These are phyloP conservation scores for Acrocephalus arundinaceus DNA, from an alignment of 2,113 vertebrate genomes.

Conservation along the genomic window DNA sequence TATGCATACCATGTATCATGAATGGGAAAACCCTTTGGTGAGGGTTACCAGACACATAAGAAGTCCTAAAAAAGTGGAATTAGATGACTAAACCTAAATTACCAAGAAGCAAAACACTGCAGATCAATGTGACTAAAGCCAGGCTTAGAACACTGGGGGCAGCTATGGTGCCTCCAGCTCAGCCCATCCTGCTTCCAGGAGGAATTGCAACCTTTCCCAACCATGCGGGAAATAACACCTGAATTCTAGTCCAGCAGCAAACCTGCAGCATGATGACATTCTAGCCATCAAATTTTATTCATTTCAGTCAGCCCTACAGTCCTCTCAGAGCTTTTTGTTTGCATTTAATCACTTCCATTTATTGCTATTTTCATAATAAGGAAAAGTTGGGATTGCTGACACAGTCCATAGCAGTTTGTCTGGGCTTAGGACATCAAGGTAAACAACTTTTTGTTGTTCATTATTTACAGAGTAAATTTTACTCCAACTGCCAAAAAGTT, in stretches of 20 bases:
- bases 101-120: background rate
- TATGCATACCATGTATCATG: background rate
- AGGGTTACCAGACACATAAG: background rate
- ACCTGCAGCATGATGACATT: background rate
- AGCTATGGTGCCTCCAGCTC: background rate
- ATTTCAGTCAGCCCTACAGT: background rate
- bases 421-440: background rate
- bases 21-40: background rate
- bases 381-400: background rate
- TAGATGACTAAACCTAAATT: background rate
- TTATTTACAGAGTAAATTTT: conserved; percentile 11
- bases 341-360: background rate
- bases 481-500: background rate
- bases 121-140: background rate
- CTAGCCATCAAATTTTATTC: background rate
- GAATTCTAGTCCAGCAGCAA: background rate
- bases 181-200: background rate
- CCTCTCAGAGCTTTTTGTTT: background rate
- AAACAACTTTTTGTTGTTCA: background rate
- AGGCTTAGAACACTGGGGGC: background rate
- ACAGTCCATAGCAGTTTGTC: background rate
- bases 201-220: background rate
- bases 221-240: background rate
- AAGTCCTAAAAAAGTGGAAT: background rate
- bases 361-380: background rate